These are phyloP conservation scores for Melolontha melolontha DNA, from an alignment of 2,888 invertebrate genomes.

Conservation along the genomic window DNA sequence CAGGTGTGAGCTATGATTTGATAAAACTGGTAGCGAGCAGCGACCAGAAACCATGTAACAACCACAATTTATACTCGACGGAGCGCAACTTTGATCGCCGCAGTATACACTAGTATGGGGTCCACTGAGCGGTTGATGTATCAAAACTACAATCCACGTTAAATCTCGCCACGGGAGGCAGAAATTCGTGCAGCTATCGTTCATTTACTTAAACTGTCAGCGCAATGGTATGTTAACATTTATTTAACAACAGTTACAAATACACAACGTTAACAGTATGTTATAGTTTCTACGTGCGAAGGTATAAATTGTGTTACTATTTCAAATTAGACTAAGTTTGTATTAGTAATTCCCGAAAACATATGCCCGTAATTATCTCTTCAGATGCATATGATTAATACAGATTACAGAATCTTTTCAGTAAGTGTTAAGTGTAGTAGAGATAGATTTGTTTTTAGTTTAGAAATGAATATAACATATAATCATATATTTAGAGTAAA, in stretches of 20 bases:
- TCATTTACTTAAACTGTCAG: conserved; percentile 58
- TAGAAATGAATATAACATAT: too few species aligned
- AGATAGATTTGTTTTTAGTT: too few species aligned
- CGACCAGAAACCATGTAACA: conserved; percentile 47
- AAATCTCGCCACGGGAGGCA: conserved; percentile 48
- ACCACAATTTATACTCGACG: conserved; percentile 48
- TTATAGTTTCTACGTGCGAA: conserved; percentile 34
- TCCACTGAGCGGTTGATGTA: conserved; percentile 24
- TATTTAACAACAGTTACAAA: conserved; percentile 51
- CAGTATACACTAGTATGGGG: conserved; percentile 27
- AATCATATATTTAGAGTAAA: too few species aligned
- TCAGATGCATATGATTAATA: too few species aligned
- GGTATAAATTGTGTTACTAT: conserved; percentile 17
- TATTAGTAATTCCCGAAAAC: too few species aligned
- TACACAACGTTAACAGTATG: conserved; percentile 33
- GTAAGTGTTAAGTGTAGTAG: too few species aligned
- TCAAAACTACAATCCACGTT: conserved; percentile 46
- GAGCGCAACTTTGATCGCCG: conserved; percentile 42
- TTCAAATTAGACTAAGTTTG: too few species aligned
- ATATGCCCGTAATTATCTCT: too few species aligned
- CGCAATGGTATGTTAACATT: conserved; percentile 60
- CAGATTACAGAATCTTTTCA: too few species aligned
- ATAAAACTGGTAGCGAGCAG: conserved; percentile 52
- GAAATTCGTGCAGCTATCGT: conserved; percentile 49
- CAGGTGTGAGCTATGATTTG: conserved; percentile 52